Conservation (phyloP, 1,140 invertebrate genomes). For the Brachionus koreanus region DNA sequence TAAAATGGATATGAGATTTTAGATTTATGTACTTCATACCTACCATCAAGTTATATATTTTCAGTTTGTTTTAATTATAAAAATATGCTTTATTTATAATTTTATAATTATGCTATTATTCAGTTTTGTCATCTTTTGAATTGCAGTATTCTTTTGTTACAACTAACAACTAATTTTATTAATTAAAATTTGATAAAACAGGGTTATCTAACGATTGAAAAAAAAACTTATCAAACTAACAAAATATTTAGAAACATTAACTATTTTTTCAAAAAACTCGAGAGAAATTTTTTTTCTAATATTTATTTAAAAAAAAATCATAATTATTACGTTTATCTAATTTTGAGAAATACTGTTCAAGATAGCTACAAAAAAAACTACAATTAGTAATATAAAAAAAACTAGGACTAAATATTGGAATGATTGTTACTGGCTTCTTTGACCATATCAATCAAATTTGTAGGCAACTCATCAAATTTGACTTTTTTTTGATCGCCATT, state of each 20-base stretch:
- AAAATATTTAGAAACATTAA: background rate
- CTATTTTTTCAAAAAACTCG: background rate
- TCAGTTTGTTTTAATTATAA: too few relatives aligned
- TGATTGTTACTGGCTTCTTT: background rate
- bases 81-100: too few relatives aligned
- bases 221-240: background rate
- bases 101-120: too few relatives aligned
- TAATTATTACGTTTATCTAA: background rate
- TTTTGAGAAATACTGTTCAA: background rate
- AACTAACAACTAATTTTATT: too few relatives aligned
- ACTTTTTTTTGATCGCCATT: conserved; percentile 31
- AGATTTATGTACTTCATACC: too few relatives aligned
- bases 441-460: background rate
- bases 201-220: too few relatives aligned
- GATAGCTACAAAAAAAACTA: background rate
- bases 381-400: background rate
- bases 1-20: too few relatives aligned
- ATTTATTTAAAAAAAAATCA: background rate
- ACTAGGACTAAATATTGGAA: background rate
- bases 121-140: too few relatives aligned
- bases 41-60: too few relatives aligned
- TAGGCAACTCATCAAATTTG: conserved; percentile 30
- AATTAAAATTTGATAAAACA: too few relatives aligned
- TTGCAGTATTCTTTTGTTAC: too few relatives aligned
- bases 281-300: background rate